Evolutionary conservation across 1,140 invertebrate species (phyloP).

Genomic region (Leguminivora glycinivorella): DNA sequence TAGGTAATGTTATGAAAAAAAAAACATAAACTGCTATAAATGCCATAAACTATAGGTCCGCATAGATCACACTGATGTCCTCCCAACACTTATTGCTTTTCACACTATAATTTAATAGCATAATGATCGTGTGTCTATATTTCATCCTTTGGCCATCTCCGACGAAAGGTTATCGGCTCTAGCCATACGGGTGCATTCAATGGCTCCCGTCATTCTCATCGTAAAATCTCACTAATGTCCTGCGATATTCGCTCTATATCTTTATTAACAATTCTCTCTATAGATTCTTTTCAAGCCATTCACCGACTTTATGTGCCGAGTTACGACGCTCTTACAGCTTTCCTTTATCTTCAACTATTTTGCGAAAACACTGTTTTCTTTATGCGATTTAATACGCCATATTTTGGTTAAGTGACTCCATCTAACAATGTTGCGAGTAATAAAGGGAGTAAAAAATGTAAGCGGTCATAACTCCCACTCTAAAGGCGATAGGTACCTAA

Average conservation of each 20-base stretch:
- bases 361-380: conserved; percentile 77
- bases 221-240: conserved; percentile 74
- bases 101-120: conserved; percentile 28
- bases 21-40: not conserved
- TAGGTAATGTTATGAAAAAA: no score
- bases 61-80: conserved; percentile 4
- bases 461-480: conserved; percentile 63
- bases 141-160: conserved; percentile 19
- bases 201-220: conserved; percentile 54
- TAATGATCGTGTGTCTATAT: conserved; percentile 22
- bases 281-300: conserved; percentile 71
- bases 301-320: conserved; percentile 71
- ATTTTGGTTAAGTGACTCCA: conserved; percentile 74
- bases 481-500: conserved; percentile 53
- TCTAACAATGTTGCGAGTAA: conserved; percentile 71
- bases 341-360: conserved; percentile 73
- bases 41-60: not conserved
- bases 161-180: conserved; percentile 20
- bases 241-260: conserved; percentile 73
- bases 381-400: conserved; percentile 74
- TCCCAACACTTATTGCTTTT: not conserved
- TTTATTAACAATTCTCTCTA: conserved; percentile 76
- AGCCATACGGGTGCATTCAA: conserved; percentile 64
- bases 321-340: conserved; percentile 74
- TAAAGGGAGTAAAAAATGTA: conserved; percentile 66